phyloP scores from a whole-genome alignment of 2,797 vertebrate genomes.

The Distichodus sexfasciatus region DNA sequence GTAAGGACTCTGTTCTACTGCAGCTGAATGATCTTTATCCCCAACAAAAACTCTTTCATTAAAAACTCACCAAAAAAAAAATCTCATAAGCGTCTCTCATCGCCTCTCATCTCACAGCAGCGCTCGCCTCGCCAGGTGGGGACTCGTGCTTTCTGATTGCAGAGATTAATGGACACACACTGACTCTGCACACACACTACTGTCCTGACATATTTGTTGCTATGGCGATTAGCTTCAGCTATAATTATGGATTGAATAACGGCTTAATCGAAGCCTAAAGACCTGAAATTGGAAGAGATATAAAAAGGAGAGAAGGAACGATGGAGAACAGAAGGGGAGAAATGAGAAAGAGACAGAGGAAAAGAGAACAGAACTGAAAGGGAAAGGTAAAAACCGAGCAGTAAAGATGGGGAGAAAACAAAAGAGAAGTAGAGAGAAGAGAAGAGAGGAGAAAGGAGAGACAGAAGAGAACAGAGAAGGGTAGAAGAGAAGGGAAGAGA shows the following conservation, averaged over 20 bases:
- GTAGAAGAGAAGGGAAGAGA: constrained; percentile 41
- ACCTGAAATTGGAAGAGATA: constrained; percentile 2
- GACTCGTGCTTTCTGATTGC: background rate
- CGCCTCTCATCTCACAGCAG: background rate
- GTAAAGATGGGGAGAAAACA: background rate
- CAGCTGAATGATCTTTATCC: background rate
- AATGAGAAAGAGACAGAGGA: background rate
- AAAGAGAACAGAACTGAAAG: background rate
- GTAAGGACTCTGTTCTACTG: background rate
- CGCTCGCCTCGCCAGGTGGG: background rate
- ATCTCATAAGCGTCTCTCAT: background rate
- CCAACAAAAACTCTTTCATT: background rate
- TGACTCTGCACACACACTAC: background rate
- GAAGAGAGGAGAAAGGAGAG: constrained; percentile 41
- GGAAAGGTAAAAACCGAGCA: background rate
- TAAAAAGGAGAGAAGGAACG: too few species aligned
- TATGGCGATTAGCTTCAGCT: constrained; percentile 15
- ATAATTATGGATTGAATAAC: background rate
- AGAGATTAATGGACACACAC: constrained; percentile 23
- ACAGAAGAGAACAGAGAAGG: constrained; percentile 25
- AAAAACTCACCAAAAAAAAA: background rate
- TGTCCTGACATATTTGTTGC: background rate
- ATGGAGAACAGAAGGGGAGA: background rate
- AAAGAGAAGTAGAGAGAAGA: background rate
- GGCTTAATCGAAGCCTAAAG: constrained; percentile 33